Base-by-base conservation (phyloP, 2,113 vertebrate species). In the Melospiza georgiana region DNA sequence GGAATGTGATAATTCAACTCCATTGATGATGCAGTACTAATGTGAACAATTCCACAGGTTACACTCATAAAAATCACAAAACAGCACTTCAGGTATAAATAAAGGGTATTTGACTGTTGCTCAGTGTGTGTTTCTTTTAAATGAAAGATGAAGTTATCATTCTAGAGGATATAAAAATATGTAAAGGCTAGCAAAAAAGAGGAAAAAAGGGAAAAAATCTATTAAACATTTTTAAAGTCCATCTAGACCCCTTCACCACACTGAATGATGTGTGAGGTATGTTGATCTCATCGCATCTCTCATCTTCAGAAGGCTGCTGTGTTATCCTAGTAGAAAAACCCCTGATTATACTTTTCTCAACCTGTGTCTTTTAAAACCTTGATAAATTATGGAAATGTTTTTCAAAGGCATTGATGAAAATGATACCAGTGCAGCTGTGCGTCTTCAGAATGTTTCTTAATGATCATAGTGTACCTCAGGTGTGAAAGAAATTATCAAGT, bases 361-460 rank as follows among this genome's bases (percentile, higher is more conserved):
- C 84, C 37, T 57, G 21, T 90, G 75, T 90, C 72, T 92, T 87
- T 95, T 54, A 93, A 87, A 95, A 74, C n/a, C 58, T 87, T 89
- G 37, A 44, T 73, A 57, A 80, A 79, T 96, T 87, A 93, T 74
- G 88, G 63, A 78, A 89, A 84, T 82, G 73, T 86, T 94, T 96
- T 93, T 77, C 88, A 89, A 82, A 86, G 61, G 57, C 55, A 66
- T 78, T 82, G 65, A 74, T 80, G 68, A 75, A 95, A 90, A 88
- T 81, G 8, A 20, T 93, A 55, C 33, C 33, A 93, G 15, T 83
- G 58, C 59, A 95, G 81, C 94, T 89, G 90, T 90, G 44, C 43
- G 73, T 90, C 76, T 95, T 96, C 33, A 94, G 78, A 94, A 84
- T 92, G 71, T 39, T 94, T 87, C 76, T 87, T 94, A 95, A 95